phyloP scores from a whole-genome alignment of 2,797 vertebrate species.

The Liparis tanakae region DNA sequence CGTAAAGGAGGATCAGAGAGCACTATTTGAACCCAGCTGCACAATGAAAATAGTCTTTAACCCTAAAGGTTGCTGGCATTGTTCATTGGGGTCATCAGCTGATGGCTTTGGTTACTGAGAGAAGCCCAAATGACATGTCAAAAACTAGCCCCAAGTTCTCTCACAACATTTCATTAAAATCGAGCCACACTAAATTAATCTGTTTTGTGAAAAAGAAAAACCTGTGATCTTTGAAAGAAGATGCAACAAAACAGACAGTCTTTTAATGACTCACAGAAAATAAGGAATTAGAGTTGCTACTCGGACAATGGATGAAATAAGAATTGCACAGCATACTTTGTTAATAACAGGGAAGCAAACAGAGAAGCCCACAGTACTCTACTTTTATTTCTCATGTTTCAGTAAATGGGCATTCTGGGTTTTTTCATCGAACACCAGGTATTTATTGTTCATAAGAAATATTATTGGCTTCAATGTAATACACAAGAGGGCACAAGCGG shows the following conservation, averaged over 20 bases:
- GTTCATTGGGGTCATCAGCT: constrained; percentile 9
- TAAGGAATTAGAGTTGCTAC: background rate
- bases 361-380: background rate
- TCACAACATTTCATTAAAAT: background rate
- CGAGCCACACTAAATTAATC: background rate
- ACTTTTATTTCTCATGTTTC: background rate
- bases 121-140: background rate
- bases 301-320: background rate
- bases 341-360: background rate
- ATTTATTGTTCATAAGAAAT: background rate
- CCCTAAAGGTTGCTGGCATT: background rate
- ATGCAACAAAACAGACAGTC: background rate
- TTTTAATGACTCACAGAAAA: background rate
- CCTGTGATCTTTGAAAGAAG: background rate
- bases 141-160: background rate
- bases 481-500: constrained; percentile 5
- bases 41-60: background rate
- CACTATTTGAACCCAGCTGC: background rate
- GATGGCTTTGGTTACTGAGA: constrained; percentile 9
- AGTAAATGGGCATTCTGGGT: background rate
- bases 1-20: background rate
- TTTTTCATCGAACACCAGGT: background rate
- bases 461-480: background rate
- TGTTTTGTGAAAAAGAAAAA: background rate
- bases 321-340: background rate